phyloP scores from a whole-genome alignment of 2,113 vertebrate species.

The Scopus umbretta region DNA sequence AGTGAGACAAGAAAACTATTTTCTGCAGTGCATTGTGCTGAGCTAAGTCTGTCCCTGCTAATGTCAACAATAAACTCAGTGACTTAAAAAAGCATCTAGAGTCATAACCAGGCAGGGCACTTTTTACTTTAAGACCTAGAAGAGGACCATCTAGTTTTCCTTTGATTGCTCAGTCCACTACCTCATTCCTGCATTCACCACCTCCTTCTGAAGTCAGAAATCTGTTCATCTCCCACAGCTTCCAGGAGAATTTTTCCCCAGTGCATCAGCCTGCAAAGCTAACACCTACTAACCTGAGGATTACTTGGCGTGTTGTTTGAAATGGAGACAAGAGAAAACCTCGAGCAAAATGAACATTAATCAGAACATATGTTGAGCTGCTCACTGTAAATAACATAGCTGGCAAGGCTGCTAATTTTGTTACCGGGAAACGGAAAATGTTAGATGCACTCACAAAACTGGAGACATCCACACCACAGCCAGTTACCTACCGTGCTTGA shows the following conservation, averaged over 20 bases:
- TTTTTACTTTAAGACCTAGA: neutral
- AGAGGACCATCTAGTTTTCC: neutral
- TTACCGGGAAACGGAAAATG: neutral
- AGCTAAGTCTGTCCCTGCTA: neutral
- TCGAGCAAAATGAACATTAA: neutral
- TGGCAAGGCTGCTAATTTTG: neutral
- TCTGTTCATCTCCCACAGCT: neutral
- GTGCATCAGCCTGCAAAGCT: neutral
- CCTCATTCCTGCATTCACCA: rapidly evolving
- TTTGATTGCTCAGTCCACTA: neutral
- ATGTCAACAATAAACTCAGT: neutral
- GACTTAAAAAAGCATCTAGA: neutral
- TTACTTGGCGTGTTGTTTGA: neutral
- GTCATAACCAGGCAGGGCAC: neutral
- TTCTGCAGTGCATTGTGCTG: neutral
- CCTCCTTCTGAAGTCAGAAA: neutral
- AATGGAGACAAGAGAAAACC: neutral
- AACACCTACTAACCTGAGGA: neutral
- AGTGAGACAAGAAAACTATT: neutral
- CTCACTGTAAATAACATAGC: neutral
- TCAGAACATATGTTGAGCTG: neutral
- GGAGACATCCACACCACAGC: neutral
- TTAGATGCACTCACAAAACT: neutral
- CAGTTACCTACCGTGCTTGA: neutral
- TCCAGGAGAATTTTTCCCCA: neutral